A percentile compares a stretch with the other conserved stretches of the same genome.
Evolutionary conservation across 1,140 invertebrate species (phyloP).

Genomic region (Drosophila dunni): DNA sequence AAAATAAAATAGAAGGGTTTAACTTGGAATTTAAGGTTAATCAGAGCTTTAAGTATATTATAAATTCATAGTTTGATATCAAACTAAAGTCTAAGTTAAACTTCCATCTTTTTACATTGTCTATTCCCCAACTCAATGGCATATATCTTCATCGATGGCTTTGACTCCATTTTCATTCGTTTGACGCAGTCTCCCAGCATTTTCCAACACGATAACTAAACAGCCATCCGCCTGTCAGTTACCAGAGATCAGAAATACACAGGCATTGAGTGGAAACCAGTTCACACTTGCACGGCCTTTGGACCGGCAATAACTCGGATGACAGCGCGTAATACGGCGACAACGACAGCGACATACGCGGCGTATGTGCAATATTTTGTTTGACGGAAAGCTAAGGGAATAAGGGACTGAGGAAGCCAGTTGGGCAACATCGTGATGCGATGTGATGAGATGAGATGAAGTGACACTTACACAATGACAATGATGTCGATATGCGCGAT

Average conservation of each 20-base stretch:
- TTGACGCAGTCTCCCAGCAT: not conserved
- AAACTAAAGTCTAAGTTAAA: too few species aligned
- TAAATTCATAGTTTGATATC: too few species aligned
- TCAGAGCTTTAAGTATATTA: too few species aligned
- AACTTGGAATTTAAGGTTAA: too few species aligned
- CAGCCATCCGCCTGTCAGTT: slow-evolving; percentile 39
- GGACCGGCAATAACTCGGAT: slow-evolving; percentile 38
- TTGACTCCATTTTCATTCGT: not conserved
- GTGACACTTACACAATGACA: slow-evolving; percentile 83
- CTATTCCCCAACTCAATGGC: too few species aligned
- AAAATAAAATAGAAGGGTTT: too few species aligned
- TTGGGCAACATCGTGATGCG: not conserved
- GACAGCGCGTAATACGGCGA: slow-evolving; percentile 40
- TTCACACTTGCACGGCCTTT: slow-evolving; percentile 51
- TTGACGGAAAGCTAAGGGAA: not conserved
- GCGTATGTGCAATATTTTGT: slow-evolving; percentile 65
- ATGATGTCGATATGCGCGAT: slow-evolving; percentile 80
- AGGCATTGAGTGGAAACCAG: slow-evolving; percentile 14
- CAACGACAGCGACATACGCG: slow-evolving; percentile 48
- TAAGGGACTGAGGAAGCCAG: slow-evolving; percentile 17
- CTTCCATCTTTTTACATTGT: too few species aligned
- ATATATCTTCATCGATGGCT: too few species aligned
- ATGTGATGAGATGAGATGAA: slow-evolving; percentile 57
- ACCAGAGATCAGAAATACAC: slow-evolving; percentile 35
- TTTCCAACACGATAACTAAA: slow-evolving; percentile 33